phyloP scores from a whole-genome alignment of 2,113 vertebrate species.

The Zosterops pallidus region DNA sequence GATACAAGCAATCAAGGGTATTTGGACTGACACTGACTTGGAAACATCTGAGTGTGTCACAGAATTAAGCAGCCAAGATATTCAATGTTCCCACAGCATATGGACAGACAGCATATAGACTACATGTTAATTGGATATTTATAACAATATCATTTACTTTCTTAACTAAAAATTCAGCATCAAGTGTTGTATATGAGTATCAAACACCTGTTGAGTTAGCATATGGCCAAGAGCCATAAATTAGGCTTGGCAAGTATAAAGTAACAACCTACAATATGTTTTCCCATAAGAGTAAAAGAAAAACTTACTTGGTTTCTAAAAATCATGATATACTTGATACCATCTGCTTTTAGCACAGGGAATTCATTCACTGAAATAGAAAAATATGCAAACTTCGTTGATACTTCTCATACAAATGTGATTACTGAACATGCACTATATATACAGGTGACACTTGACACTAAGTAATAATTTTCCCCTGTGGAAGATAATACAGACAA shows the following conservation, averaged over 20 bases:
- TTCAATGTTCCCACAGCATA: neutral
- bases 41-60: neutral
- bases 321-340: constrained; percentile 99
- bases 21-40: neutral
- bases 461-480: neutral
- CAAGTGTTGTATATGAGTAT: neutral
- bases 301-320: constrained; percentile 94
- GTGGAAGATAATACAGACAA: neutral
- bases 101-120: neutral
- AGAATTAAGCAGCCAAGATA: neutral
- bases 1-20: neutral
- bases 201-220: constrained; percentile 18
- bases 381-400: neutral
- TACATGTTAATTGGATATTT: neutral
- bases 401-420: neutral
- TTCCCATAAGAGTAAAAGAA: neutral
- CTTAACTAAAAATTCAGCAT: neutral
- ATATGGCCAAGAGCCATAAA: neutral
- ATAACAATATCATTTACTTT: neutral
- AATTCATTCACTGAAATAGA: constrained; percentile 92
- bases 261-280: neutral
- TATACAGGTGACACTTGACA: neutral
- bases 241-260: constrained; percentile 2
- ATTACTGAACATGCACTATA: neutral
- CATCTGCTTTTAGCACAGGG: constrained; percentile 97